Conservation (phyloP, 2,888 invertebrate genomes). For the Serripes groenlandicus region DNA sequence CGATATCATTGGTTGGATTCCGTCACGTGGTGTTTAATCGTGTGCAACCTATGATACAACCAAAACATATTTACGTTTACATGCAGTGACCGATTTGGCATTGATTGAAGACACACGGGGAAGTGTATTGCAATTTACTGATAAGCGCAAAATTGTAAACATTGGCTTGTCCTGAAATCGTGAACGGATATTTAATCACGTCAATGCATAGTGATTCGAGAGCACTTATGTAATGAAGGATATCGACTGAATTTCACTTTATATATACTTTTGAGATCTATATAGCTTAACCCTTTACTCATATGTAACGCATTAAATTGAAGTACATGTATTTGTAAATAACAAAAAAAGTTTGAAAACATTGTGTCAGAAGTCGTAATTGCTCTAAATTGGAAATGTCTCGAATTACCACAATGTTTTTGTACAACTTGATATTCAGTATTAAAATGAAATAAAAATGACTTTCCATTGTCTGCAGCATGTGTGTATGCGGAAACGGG, state of each 20-base stretch:
- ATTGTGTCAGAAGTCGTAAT: too few relatives aligned
- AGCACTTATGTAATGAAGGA: background rate
- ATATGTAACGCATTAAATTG: background rate
- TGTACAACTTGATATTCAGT: too few relatives aligned
- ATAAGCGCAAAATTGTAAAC: slow-evolving; percentile 2
- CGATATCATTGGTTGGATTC: slow-evolving; percentile 34
- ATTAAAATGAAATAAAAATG: too few relatives aligned
- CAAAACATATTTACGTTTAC: slow-evolving; percentile 58
- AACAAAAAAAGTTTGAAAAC: too few relatives aligned
- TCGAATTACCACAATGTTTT: too few relatives aligned
- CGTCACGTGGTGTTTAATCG: slow-evolving; percentile 44
- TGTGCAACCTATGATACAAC: slow-evolving; percentile 63
- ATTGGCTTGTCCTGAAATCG: background rate
- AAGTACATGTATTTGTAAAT: background rate
- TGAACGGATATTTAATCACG: background rate
- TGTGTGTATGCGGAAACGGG: too few relatives aligned
- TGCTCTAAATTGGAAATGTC: too few relatives aligned
- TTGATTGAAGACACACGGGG: background rate
- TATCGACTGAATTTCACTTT: background rate
- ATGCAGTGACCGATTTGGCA: background rate
- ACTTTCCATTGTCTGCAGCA: too few relatives aligned
- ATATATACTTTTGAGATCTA: background rate
- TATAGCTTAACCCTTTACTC: background rate
- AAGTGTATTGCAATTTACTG: background rate
- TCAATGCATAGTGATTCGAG: background rate